Percentiles rank a stretch among this genome's conserved stretches.
Evolutionary conservation across 23 tunicate species (phyloP).

Genomic region (Halocynthia aurantium): DNA sequence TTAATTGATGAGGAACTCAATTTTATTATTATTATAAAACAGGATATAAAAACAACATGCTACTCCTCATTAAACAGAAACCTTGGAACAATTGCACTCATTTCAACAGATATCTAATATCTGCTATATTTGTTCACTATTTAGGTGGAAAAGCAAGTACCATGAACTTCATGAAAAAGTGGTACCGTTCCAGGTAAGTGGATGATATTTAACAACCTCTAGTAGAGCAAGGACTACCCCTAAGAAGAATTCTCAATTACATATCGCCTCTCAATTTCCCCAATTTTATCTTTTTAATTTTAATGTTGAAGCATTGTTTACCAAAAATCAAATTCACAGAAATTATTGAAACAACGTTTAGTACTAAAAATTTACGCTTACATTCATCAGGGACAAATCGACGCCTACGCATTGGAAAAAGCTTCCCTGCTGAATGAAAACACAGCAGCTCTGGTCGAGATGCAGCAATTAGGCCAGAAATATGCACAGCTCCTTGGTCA

Average conservation of each 20-base stretch:
- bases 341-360: background rate
- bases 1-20: too few relatives aligned
- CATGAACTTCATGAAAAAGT: conserved; percentile 68
- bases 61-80: too few relatives aligned
- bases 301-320: too few relatives aligned
- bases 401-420: conserved; percentile 68
- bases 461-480: conserved; percentile 50
- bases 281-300: too few relatives aligned
- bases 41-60: too few relatives aligned
- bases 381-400: conserved; percentile 54
- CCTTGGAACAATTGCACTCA: too few relatives aligned
- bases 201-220: too few relatives aligned
- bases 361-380: too few relatives aligned
- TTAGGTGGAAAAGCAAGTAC: conserved; percentile 68
- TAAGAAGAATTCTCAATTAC: too few relatives aligned
- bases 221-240: too few relatives aligned
- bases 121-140: background rate
- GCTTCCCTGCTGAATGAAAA: conserved; percentile 57
- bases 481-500: conserved; percentile 89
- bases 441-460: conserved; percentile 66
- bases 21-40: too few relatives aligned
- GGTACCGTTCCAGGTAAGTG: conserved; percentile 61
- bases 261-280: too few relatives aligned
- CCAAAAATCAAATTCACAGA: background rate
- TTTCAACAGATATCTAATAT: background rate